A percentile compares a stretch with the other conserved stretches of the same genome.
These are phyloP conservation scores for Diloba caeruleocephala DNA, from an alignment of 2,888 invertebrate species.

Conservation along the genomic window DNA sequence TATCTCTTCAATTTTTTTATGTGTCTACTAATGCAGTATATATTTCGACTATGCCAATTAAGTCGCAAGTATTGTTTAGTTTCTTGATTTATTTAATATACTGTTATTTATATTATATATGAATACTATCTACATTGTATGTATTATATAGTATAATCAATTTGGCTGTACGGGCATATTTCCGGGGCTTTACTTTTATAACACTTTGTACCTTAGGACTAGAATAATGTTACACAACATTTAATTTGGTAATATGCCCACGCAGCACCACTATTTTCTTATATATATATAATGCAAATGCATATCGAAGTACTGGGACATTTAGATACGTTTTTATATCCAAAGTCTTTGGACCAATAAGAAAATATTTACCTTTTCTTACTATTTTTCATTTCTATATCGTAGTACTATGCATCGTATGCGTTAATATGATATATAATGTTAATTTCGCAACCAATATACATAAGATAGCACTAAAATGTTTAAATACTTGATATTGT, in stretches of 20 bases:
- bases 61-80: conserved; percentile 4
- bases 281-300: conserved; percentile 43
- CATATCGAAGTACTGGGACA: conserved; percentile 24
- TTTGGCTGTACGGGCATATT: conserved; percentile 12
- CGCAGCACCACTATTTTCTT: conserved; percentile 39
- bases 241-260: conserved; percentile 3
- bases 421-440: no score
- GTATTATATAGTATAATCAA: conserved; percentile 5
- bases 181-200: neutral
- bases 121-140: conserved; percentile 4
- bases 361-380: conserved; percentile 31
- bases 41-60: conserved; percentile 48
- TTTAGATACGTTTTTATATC: conserved; percentile 32
- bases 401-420: conserved; percentile 14
- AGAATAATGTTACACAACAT: neutral
- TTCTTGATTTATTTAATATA: conserved; percentile 4
- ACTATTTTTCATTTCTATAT: conserved; percentile 14
- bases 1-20: neutral
- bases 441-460: no score
- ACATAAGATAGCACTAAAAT: neutral
- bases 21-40: neutral
- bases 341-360: conserved; percentile 38
- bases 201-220: conserved; percentile 2
- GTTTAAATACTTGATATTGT: conserved; percentile 3
- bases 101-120: neutral